These are phyloP conservation scores for Xiphophorus birchmanni DNA, from an alignment of 2,797 vertebrate genomes.

Conservation along the genomic window DNA sequence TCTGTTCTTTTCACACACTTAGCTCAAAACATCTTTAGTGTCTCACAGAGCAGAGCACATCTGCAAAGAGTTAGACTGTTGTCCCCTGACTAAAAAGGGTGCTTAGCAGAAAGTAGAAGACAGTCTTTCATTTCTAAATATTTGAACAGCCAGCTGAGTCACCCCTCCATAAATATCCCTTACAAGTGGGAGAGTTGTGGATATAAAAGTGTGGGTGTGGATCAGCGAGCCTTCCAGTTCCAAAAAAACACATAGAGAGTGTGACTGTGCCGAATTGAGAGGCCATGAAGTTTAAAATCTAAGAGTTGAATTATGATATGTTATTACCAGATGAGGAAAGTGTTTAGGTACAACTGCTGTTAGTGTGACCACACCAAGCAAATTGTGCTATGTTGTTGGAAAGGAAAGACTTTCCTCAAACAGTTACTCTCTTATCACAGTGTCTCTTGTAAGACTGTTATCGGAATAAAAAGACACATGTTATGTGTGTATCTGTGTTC, in stretches of 20 bases:
- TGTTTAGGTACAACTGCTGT: not conserved
- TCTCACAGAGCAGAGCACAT: conserved; percentile 56
- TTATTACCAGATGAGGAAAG: not conserved
- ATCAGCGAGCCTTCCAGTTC: conserved; percentile 38
- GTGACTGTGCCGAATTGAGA: conserved; percentile 35
- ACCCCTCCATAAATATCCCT: conserved; percentile 65
- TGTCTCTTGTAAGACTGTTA: not conserved
- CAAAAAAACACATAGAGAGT: conserved; percentile 39
- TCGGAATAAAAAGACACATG: not conserved
- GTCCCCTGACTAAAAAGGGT: conserved; percentile 53
- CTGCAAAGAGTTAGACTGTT: conserved; percentile 64
- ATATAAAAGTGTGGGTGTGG: conserved; percentile 42
- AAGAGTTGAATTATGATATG: conserved; percentile 19
- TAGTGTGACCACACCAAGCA: not conserved
- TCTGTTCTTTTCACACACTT: conserved; percentile 37
- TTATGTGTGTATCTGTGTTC: not conserved
- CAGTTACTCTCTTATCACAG: not conserved
- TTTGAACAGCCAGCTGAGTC: conserved; percentile 71
- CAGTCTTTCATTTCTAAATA: conserved; percentile 71
- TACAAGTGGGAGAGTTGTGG: conserved; percentile 41
- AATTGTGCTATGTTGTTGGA: not conserved
- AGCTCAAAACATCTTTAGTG: conserved; percentile 50
- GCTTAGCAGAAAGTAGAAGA: conserved; percentile 59
- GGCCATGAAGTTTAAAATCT: conserved; percentile 10
- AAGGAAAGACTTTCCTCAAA: not conserved